phyloP scores from a whole-genome alignment of 2,797 vertebrate genomes.

The Nyctibius grandis region DNA sequence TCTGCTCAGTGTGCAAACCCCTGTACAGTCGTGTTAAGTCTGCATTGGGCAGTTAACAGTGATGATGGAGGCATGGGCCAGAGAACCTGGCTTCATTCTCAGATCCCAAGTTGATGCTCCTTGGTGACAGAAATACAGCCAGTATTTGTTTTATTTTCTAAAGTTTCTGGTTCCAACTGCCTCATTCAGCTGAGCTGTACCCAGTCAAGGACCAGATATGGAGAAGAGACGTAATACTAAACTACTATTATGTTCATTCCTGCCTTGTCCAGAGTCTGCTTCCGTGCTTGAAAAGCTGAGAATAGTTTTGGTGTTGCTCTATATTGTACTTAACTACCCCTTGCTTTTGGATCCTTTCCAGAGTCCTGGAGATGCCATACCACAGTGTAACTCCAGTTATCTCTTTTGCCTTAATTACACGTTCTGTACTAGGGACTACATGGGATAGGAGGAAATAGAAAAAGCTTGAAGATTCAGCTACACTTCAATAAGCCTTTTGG shows the following conservation, averaged over 20 bases:
- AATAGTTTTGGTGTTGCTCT: background rate
- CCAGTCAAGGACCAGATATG: background rate
- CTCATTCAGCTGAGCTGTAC: background rate
- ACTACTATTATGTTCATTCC: background rate
- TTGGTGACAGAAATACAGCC: background rate
- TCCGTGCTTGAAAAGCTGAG: background rate
- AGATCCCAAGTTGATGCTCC: background rate
- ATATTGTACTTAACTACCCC: background rate
- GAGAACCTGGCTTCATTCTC: background rate
- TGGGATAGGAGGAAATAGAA: background rate
- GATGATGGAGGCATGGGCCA: background rate
- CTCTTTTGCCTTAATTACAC: background rate
- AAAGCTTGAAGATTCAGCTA: background rate
- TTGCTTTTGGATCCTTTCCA: background rate
- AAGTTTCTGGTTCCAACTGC: background rate
- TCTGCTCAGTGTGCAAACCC: background rate
- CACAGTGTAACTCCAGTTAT: background rate
- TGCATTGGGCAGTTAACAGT: background rate
- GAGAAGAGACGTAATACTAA: background rate
- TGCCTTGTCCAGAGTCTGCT: background rate
- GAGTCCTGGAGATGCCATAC: background rate
- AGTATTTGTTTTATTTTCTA: background rate
- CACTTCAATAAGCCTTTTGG: background rate
- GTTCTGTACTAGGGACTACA: background rate
- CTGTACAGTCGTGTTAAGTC: background rate